These are phyloP conservation scores for Elephantulus edwardii DNA, from an alignment of 2,113 vertebrate species.

Conservation along the genomic window DNA sequence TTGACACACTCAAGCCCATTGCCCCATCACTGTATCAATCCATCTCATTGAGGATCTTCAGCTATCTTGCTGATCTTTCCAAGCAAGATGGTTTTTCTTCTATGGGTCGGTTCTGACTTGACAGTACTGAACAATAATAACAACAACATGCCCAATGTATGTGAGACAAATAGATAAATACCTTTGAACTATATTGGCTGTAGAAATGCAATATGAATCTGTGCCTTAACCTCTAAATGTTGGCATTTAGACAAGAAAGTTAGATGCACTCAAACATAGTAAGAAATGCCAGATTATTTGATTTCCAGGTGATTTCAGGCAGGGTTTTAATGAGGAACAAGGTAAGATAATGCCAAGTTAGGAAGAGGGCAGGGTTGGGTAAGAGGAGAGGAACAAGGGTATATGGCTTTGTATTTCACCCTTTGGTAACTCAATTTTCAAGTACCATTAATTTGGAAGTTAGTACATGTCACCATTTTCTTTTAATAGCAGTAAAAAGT, in stretches of 20 bases:
- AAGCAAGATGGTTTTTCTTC: too few relatives aligned
- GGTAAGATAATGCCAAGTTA: too few relatives aligned
- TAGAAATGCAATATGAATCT: neutral
- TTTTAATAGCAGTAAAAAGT: too few relatives aligned
- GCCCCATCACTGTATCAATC: too few relatives aligned
- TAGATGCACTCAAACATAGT: neutral
- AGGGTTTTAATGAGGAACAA: neutral
- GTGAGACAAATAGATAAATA: neutral
- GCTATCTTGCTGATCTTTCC: too few relatives aligned
- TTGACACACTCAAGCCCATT: too few relatives aligned
- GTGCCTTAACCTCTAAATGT: neutral
- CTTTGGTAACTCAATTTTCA: neutral
- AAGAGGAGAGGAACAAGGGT: neutral
- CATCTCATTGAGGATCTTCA: too few relatives aligned
- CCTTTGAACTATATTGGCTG: neutral
- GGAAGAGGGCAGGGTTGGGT: neutral
- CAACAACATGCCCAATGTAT: too few relatives aligned
- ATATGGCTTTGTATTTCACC: neutral
- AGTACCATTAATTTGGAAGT: neutral
- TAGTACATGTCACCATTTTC: too few relatives aligned
- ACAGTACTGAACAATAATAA: too few relatives aligned
- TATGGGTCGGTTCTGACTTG: too few relatives aligned
- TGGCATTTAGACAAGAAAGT: constrained; percentile 9
- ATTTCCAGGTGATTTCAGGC: neutral
- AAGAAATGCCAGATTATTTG: neutral